Base-by-base conservation (phyloP, 2,888 invertebrate genomes). In the Piscicola geometra region DNA sequence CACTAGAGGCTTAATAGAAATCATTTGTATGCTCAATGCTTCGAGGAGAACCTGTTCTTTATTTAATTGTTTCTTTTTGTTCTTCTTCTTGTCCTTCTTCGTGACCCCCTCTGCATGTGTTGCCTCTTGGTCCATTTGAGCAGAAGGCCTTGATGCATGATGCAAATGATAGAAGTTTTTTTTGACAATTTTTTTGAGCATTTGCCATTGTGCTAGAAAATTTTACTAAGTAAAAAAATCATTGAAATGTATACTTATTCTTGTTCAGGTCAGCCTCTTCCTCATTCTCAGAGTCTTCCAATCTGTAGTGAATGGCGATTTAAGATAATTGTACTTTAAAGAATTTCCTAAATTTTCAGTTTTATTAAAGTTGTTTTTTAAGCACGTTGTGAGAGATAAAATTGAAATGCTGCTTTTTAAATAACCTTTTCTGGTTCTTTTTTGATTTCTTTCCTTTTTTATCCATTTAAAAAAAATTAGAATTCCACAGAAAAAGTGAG, bases 21-120 rank as follows among this genome's bases (percentile, higher is more conserved):
- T 25, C 9, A 25, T 56, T 56, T 15, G 9, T 56, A 15, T 56
- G 3, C 3, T 18, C n/a, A 56, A 3, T 56, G n/a, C 25, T 56
- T 15, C 60, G 9, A 56, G 9, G 9, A 56, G 9, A 56, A 56
- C 60, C 60, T 3, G 25, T 56, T 18, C 5, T 25, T 56, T 18
- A 18, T 5, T 5, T 56, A 15, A 56, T 56, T 56, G 30, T 50
- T 71, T 36, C 71, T 71, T 71, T 71, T 30, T 47, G 25, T 71
- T 71, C 30, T 50, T 71, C 28, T 71, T 71, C 47, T 30, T 36
- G 28, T 47, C 30, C 25, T 71, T 47, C 35, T 41, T 18, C 25
- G 36, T 50, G 50, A 71, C 50, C 36, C 30, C 28, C 18, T 71
- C 41, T 18, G 25, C 35, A 25, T 71, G n/a, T 32, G 25, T 47